Base-by-base conservation (phyloP, 2,113 vertebrate species). In the Melanerpes formicivorus region DNA sequence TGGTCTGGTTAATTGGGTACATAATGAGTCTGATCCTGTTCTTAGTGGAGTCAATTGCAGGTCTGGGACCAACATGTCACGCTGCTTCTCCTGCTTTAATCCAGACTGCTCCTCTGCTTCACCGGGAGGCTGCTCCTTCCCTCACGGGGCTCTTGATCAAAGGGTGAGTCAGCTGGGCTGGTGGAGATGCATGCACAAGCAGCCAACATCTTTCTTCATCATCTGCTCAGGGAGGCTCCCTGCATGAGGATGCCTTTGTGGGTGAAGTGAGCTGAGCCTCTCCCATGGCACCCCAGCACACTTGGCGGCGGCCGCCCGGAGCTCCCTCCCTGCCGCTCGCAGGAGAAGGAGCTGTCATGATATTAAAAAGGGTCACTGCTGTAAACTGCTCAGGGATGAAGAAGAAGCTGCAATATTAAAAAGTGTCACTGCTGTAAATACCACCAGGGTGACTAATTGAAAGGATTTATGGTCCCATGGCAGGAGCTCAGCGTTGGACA, bases 61-160 rank as follows among this genome's bases (percentile, higher is more conserved):
- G 93, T 94, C 90, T 93, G 82, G 84, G 81, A 92, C 89, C 79
- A 46, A 42, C 93, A 63, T 26, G 75, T 73, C 77, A 44, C 17
- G 6, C 86, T 74, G 69, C 90, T 92, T 85, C 55, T 69, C 75
- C 87, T 40, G n/a, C 18, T 96, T 91, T 93, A 95, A 95, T 95
- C 88, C 90, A 66, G 91, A 89, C 1, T 50, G 81, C 29, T 89
- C 59, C 78, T 80, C 60, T 16, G 32, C 89, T 84, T 84, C 94
- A 82, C 82, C 87, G 54, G 26, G 32, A 95, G 93, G 89, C 70
- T 1, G 60, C 77, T 90, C 88, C 92, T 88, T 18, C 17, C 90
- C 96, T 55, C 80, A 52, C 74, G 55, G 62, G 90, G 14, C 77
- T 94, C 79, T 13, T 40, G 89, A 88, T 93, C 89, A 75, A 82